These are phyloP conservation scores for Xenopus tropicalis DNA, from an alignment of 2,113 vertebrate species.

Conservation along the genomic window UCB_Xtro_10.0 CM004449.2:104253501-104254000, in stretches of 20 bases:
- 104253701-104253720: not conserved
- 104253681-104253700: no score
- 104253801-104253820: conserved; percentile 74
- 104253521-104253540: conserved; percentile 78
- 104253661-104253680: no score
- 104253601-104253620: no score
- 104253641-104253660: no score
- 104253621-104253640: no score
- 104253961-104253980: no score
- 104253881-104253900: conserved; percentile 65
- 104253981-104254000: no score
- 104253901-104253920: not conserved
- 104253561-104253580: conserved; percentile 74
- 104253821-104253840: conserved; percentile 84
- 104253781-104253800: conserved; percentile 73
- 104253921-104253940: no score
- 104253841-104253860: conserved; percentile 65
- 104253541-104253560: conserved; percentile 76
- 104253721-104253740: conserved; percentile 58
- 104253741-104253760: conserved; percentile 81
- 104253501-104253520: conserved; percentile 74
- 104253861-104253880: conserved; percentile 70
- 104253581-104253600: no score
- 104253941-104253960: no score
- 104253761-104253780: conserved; percentile 77